Evolutionary conservation across 2,797 vertebrate genomes (phyloP).

Genomic region (Myotis myotis): DNA sequence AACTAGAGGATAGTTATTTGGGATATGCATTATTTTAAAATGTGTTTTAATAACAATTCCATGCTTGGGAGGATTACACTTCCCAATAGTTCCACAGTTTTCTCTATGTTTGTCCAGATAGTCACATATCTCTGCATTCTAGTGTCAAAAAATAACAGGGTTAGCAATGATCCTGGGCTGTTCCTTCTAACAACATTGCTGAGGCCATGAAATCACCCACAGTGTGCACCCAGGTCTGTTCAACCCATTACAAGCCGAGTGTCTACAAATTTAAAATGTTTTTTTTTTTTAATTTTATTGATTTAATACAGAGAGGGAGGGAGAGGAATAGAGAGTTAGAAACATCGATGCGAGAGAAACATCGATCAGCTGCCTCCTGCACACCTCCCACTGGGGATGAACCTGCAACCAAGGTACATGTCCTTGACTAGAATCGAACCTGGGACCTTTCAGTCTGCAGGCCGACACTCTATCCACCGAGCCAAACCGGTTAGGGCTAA

Average conservation of each 20-base stretch:
- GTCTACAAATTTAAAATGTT: neutral
- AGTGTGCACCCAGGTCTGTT: neutral
- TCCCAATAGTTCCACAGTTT: neutral
- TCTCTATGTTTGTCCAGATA: neutral
- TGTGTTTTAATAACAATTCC: constrained; percentile 46
- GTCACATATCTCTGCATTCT: neutral
- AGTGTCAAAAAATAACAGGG: neutral
- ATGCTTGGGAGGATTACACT: neutral
- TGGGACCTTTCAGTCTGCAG: too few species aligned
- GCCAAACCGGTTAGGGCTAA: neutral
- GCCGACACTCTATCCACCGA: too few species aligned
- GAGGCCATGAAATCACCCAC: neutral
- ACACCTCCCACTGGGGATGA: too few species aligned
- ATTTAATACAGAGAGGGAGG: too few species aligned
- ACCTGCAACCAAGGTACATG: too few species aligned
- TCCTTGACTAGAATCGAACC: too few species aligned
- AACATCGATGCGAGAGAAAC: too few species aligned
- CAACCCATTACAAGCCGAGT: neutral
- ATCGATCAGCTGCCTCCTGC: too few species aligned
- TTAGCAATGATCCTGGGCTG: neutral
- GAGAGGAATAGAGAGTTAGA: too few species aligned
- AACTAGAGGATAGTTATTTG: constrained; percentile 38
- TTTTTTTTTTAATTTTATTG: too few species aligned
- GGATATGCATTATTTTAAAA: constrained; percentile 52
- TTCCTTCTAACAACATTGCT: neutral